phyloP scores from a whole-genome alignment of 2,797 vertebrate genomes.

The Thamnophis elegans region DNA sequence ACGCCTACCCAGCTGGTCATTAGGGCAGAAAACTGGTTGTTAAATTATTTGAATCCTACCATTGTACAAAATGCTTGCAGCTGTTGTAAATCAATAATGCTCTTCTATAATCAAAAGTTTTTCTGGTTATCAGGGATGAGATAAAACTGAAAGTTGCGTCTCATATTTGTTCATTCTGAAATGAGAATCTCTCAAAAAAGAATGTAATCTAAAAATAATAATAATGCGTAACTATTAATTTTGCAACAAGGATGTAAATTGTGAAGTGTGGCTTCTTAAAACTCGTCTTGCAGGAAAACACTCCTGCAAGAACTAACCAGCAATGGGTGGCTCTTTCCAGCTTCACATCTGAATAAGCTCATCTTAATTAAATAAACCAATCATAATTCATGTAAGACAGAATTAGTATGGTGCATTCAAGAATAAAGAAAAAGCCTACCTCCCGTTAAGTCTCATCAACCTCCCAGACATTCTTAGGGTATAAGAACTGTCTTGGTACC shows the following conservation, averaged over 20 bases:
- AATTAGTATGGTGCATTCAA: neutral
- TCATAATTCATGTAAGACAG: neutral
- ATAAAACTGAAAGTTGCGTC: neutral
- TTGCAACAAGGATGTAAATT: neutral
- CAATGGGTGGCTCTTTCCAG: neutral
- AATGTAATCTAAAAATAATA: neutral
- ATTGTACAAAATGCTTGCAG: neutral
- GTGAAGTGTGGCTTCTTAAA: neutral
- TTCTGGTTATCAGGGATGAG: neutral
- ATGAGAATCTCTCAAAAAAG: neutral
- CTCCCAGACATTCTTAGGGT: neutral
- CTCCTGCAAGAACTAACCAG: neutral
- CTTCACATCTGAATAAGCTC: neutral
- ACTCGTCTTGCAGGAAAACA: neutral
- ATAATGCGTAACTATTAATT: neutral
- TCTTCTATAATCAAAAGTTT: neutral
- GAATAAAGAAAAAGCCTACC: neutral
- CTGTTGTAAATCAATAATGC: neutral
- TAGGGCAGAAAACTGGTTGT: too few species aligned
- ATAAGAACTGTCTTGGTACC: too few species aligned
- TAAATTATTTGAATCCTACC: too few species aligned
- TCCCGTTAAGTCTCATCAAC: neutral
- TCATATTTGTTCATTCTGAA: neutral
- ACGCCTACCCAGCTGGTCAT: too few species aligned
- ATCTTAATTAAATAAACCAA: neutral